A percentile compares a stretch with the other conserved stretches of the same genome.
These are phyloP conservation scores for Diplosoma virens DNA, from an alignment of 23 tunicate genomes.

Conservation along the genomic window DNA sequence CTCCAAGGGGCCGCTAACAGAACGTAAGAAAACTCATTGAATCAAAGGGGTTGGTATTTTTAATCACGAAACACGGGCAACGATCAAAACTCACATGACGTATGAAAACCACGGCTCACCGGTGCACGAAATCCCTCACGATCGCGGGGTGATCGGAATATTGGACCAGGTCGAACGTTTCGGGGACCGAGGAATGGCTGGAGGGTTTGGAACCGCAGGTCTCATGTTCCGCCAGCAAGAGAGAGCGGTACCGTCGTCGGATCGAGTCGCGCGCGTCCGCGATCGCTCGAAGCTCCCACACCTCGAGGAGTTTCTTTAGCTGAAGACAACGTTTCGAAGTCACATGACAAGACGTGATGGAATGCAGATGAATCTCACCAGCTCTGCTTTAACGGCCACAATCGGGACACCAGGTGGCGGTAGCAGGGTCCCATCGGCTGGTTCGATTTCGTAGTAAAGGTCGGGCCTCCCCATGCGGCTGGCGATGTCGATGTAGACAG, in stretches of 20 bases:
- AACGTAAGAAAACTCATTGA: too few relatives aligned
- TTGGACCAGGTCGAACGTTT: too few relatives aligned
- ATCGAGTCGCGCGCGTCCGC: background rate
- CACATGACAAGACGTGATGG: background rate
- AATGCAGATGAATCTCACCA: slow-evolving; percentile 20
- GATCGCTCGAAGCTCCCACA: background rate
- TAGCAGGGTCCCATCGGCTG: slow-evolving; percentile 36
- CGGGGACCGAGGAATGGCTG: too few relatives aligned
- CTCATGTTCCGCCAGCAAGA: background rate
- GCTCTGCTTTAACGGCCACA: slow-evolving; percentile 45
- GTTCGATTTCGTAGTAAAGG: slow-evolving; percentile 33
- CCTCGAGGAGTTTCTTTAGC: background rate
- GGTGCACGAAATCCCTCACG: too few relatives aligned
- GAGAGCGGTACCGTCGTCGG: background rate
- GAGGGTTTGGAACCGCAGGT: too few relatives aligned
- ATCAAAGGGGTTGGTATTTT: too few relatives aligned
- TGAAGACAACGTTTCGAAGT: background rate
- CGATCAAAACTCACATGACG: too few relatives aligned
- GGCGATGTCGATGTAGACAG: slow-evolving; percentile 55
- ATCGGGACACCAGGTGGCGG: slow-evolving; percentile 65
- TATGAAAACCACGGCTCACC: too few relatives aligned
- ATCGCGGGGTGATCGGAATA: too few relatives aligned
- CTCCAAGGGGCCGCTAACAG: too few relatives aligned
- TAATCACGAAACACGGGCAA: too few relatives aligned
- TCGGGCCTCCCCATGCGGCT: slow-evolving; percentile 64